Base-by-base conservation (phyloP, 2,888 invertebrate species). In the Meliscaeva auricollis region DNA sequence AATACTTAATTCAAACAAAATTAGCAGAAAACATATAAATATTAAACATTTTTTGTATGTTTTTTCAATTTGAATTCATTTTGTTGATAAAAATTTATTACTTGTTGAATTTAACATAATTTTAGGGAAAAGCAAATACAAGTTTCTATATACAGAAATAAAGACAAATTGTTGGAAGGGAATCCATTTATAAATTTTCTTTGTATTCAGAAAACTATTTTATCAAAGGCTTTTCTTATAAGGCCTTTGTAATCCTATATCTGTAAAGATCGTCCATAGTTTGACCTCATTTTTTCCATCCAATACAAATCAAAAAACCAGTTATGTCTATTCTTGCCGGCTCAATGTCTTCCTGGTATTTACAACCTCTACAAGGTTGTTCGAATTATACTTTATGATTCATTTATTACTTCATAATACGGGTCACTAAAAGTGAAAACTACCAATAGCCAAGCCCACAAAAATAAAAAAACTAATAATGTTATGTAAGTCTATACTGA, bases 351-450 rank as follows among this genome's bases (percentile, higher is more conserved):
- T 84, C 74, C 79, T 78, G 54, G 46, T 72, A 48, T 44, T 50
- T n/a, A 22, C 62, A 68, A 73, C 78, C 62, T 78, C 64, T 22
- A 60, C 84, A 79, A 84, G 84, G 84, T 79, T 84, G 48, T 58
- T 75, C 9, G 13, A 72, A 66, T 76, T 13, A 69, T 58, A 38
- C 35, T 76, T 75, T 56, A 75, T 69, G 56, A 50, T 32, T 64
- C 76, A 50, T 17, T 38, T 15, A 30, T 48, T 44, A 9, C 22
- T 62, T 41, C 41, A 78, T 50, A 22, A 2, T 5, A 11, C 52
- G 52, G 84, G 72, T 84, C 84, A 84, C 52, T 46, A 72, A 84
- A 79, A 84, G 84, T 84, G 84, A 84, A 84, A 84, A 70, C 81
- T n/a, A 35, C 56, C 5, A 58, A 30, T 32, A 73, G 26, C 41